A percentile compares a stretch with the other conserved stretches of the same genome.
phyloP scores from a whole-genome alignment of 2,797 vertebrate species.

The Parauchenoglanis ngamensis region DNA sequence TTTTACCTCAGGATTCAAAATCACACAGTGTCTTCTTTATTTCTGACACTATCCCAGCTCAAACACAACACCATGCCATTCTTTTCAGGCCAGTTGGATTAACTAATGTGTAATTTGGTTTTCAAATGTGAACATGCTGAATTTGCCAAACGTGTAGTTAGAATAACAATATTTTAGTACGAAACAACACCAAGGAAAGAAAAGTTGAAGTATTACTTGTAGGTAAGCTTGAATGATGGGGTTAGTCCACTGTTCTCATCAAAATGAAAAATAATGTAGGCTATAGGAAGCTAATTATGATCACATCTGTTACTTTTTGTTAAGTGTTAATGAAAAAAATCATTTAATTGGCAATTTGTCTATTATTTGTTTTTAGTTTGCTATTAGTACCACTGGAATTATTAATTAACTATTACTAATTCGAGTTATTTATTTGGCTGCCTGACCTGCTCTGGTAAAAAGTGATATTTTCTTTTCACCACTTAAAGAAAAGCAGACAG shows the following conservation, averaged over 20 bases:
- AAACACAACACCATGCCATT: background rate
- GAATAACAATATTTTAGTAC: background rate
- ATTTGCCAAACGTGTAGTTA: background rate
- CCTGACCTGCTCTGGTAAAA: conserved; percentile 61
- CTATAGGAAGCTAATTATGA: background rate
- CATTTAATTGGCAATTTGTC: background rate
- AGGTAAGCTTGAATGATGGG: background rate
- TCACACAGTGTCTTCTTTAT: background rate
- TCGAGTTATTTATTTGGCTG: conserved; percentile 41
- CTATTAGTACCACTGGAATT: background rate
- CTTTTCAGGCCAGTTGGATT: background rate
- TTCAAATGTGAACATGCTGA: background rate
- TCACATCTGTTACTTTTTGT: background rate
- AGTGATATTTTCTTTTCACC: conserved; percentile 53
- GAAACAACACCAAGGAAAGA: background rate
- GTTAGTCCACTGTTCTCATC: background rate
- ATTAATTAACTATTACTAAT: background rate
- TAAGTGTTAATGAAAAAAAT: background rate
- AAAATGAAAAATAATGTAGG: background rate
- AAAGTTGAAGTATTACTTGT: background rate
- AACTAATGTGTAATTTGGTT: background rate
- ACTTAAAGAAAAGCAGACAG: conserved; percentile 68
- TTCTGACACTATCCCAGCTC: background rate
- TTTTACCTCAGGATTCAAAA: background rate
- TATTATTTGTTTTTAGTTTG: conserved; percentile 19